Evolutionary conservation across 2,888 invertebrate species (phyloP).

Genomic region (Eretmocerus hayati): DNA sequence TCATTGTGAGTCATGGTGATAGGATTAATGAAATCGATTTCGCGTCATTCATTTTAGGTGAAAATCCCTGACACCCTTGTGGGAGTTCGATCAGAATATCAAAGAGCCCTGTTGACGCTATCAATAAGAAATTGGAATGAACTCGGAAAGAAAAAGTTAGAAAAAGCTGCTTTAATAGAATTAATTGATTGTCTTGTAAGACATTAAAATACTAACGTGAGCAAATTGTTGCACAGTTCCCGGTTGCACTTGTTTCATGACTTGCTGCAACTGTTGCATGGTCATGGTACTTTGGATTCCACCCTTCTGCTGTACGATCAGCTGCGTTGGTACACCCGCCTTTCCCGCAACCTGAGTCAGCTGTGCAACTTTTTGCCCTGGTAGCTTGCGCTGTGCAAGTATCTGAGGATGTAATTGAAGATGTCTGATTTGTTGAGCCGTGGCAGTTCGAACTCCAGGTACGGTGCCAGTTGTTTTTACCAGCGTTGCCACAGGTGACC

Average conservation of each 20-base stretch:
- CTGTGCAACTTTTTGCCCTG: constrained; percentile 58
- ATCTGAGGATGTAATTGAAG: constrained; percentile 56
- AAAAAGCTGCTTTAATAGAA: too few relatives aligned
- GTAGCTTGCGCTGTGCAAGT: constrained; percentile 52
- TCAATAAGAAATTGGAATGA: too few relatives aligned
- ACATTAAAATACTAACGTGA: constrained; percentile 37
- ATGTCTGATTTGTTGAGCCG: constrained; percentile 61
- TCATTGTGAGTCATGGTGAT: too few relatives aligned
- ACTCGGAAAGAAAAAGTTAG: too few relatives aligned
- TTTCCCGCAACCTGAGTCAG: constrained; percentile 50
- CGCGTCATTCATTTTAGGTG: too few relatives aligned
- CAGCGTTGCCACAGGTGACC: constrained; percentile 55
- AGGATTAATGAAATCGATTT: too few relatives aligned
- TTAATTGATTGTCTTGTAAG: too few relatives aligned
- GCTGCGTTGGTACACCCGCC: constrained; percentile 56
- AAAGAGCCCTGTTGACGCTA: too few relatives aligned
- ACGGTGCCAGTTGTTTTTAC: constrained; percentile 53
- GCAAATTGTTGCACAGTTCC: constrained; percentile 42
- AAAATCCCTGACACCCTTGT: too few relatives aligned
- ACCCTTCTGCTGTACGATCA: constrained; percentile 64
- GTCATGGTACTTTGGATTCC: constrained; percentile 59
- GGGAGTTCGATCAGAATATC: too few relatives aligned
- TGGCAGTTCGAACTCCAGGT: constrained; percentile 52
- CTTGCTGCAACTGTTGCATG: constrained; percentile 69
- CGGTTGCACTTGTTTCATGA: constrained; percentile 58